Conservation (phyloP, 2,888 invertebrate genomes). For the Belgica antarctica region DNA sequence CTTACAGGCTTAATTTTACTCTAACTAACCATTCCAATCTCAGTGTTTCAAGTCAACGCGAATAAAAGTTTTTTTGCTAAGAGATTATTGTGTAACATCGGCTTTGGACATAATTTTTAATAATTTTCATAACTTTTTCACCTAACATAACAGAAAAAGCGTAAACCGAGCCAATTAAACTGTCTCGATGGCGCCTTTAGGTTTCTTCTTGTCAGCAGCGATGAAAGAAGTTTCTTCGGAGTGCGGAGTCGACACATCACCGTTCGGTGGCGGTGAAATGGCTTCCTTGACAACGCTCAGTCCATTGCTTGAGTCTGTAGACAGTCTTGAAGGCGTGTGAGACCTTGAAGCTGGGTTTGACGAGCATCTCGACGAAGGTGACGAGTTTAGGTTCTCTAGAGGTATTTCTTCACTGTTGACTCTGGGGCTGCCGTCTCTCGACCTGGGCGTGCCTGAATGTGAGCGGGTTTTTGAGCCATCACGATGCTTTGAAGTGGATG, state of each 20-base stretch:
- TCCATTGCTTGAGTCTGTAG: conserved; percentile 49
- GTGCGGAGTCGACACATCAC: conserved; percentile 45
- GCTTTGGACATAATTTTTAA: background rate
- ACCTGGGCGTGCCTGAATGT: conserved; percentile 55
- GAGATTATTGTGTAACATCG: background rate
- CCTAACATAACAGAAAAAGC: conserved; percentile 28
- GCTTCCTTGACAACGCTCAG: conserved; percentile 42
- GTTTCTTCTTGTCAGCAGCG: conserved; percentile 58
- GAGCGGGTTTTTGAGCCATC: conserved; percentile 51
- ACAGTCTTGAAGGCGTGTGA: conserved; percentile 53
- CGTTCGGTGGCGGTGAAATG: background rate
- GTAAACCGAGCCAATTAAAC: conserved; percentile 52
- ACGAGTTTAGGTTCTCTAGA: conserved; percentile 67
- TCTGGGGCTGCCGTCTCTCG: conserved; percentile 70
- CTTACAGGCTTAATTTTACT: conserved; percentile 50
- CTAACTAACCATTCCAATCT: background rate
- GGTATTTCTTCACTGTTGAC: conserved; percentile 78
- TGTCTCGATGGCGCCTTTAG: conserved; percentile 57
- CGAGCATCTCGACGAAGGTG: conserved; percentile 50
- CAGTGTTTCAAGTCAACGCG: no score
- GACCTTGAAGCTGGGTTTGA: conserved; percentile 55
- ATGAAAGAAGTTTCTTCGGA: conserved; percentile 82
- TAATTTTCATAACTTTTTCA: background rate
- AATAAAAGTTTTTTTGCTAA: no score
- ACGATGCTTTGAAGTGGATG: conserved; percentile 50